Conservation (phyloP, 92 coral and sea anemone genomes). For the Diadumene lineata region DNA sequence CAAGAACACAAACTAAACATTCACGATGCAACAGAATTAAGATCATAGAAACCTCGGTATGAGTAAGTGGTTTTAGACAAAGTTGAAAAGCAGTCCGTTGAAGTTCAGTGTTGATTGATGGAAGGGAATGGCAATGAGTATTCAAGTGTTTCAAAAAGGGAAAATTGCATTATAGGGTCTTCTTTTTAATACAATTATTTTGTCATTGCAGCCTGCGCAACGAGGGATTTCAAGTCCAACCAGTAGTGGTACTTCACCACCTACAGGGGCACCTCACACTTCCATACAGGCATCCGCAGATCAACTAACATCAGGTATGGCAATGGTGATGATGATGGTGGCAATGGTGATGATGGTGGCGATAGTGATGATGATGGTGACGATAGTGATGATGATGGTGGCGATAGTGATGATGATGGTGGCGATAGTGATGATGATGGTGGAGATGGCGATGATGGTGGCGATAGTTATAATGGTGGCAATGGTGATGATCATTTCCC, state of each 20-base stretch:
- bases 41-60: too few relatives aligned
- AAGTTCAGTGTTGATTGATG: too few relatives aligned
- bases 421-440: slow-evolving; percentile 3
- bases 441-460: slow-evolving; percentile 1
- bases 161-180: not conserved
- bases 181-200: not conserved
- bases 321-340: not conserved
- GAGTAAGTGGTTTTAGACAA: too few relatives aligned
- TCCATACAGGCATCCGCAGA: not conserved
- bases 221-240: not conserved
- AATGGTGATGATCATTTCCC: too few relatives aligned
- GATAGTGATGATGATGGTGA: not conserved
- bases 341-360: not conserved
- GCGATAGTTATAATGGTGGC: not conserved
- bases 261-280: not conserved
- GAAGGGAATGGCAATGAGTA: too few relatives aligned
- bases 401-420: not conserved
- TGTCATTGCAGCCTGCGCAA: not conserved
- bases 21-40: too few relatives aligned
- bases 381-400: slow-evolving; percentile 7
- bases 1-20: too few relatives aligned
- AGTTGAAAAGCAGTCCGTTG: too few relatives aligned
- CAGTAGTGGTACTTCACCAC: not conserved
- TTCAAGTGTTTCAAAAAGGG: too few relatives aligned
- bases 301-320: not conserved